These are phyloP conservation scores for Antigone vipio DNA, from an alignment of 2,113 vertebrate species.

Conservation along the genomic window DNA sequence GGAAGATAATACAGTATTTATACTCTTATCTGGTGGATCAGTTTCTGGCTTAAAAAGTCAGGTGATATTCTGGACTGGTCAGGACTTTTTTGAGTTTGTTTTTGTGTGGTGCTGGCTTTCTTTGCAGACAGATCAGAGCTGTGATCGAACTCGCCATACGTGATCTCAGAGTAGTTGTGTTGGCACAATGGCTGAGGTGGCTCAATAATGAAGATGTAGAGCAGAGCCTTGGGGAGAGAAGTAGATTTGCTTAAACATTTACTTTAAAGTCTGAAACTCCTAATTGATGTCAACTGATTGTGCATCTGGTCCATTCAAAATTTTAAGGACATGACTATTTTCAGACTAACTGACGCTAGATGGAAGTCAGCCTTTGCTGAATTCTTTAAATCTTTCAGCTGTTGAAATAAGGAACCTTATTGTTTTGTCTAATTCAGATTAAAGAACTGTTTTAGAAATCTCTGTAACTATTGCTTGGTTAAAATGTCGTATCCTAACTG, in stretches of 20 bases:
- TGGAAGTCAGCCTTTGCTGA: conserved; percentile 12
- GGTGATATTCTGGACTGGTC: background rate
- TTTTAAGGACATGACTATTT: background rate
- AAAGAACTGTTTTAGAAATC: background rate
- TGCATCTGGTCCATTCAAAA: background rate
- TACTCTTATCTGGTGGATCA: background rate
- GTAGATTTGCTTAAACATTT: background rate
- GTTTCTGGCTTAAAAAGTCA: background rate
- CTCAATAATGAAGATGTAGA: background rate
- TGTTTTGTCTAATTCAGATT: background rate
- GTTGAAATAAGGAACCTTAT: background rate
- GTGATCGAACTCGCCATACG: background rate
- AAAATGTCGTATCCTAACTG: background rate
- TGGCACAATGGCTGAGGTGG: background rate
- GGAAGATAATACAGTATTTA: background rate
- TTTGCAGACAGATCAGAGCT: background rate
- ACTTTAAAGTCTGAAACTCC: background rate
- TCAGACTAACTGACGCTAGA: conserved; percentile 5
- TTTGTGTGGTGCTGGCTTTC: background rate
- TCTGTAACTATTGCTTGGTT: background rate
- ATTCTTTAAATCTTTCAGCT: background rate
- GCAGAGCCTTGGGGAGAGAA: background rate
- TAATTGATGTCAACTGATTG: background rate
- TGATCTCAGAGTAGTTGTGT: background rate
- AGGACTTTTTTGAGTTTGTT: background rate